A percentile compares a stretch with the other conserved stretches of the same genome.
Evolutionary conservation across 2,113 vertebrate genomes (phyloP).

Genomic region (pig (Sus scrofa)): T2T-Sscrofa CM000816.6:60464501-60465000

Average conservation of each 20-base stretch:
- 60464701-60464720: neutral
- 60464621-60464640: neutral
- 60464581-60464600: neutral
- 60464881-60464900: too few species aligned
- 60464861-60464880: too few species aligned
- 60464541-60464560: constrained; percentile 22
- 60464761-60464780: neutral
- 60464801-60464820: neutral
- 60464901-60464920: too few species aligned
- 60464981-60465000: too few species aligned
- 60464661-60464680: neutral
- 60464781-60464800: neutral
- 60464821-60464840: too few species aligned
- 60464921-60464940: too few species aligned
- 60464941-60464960: too few species aligned
- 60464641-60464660: neutral
- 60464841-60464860: too few species aligned
- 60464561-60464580: neutral
- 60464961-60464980: too few species aligned
- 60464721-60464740: neutral
- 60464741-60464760: neutral
- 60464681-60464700: neutral
- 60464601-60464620: constrained; percentile 8
- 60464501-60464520: constrained; percentile 62
- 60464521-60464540: constrained; percentile 59